These are phyloP conservation scores for Mionectes macconnelli DNA, from an alignment of 2,113 vertebrate genomes.

Conservation along the genomic window DNA sequence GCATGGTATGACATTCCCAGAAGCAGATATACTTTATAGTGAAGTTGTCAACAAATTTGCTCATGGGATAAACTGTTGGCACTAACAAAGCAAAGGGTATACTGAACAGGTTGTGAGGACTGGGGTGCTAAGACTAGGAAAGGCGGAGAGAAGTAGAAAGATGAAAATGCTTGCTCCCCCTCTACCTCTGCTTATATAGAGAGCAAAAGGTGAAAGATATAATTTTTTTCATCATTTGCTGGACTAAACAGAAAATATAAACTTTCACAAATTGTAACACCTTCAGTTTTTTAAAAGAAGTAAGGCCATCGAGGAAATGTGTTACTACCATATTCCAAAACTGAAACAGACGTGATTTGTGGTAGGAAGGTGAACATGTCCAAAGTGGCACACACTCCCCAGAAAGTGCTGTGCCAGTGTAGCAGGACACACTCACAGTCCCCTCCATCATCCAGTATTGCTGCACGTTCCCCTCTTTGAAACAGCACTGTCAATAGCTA, in stretches of 20 bases:
- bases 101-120: not conserved
- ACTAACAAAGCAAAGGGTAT: not conserved
- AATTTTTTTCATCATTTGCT: not conserved
- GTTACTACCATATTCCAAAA: not conserved
- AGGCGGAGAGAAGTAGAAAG: not conserved
- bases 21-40: not conserved
- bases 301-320: not conserved
- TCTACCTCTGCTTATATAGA: not conserved
- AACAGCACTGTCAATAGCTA: not conserved
- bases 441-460: fast-evolving
- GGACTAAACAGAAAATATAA: not conserved
- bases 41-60: not conserved
- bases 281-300: not conserved
- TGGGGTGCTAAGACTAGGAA: not conserved
- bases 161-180: not conserved
- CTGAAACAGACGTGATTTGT: not conserved
- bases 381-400: not conserved
- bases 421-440: not conserved
- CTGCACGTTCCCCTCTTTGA: not conserved
- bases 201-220: not conserved
- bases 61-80: not conserved
- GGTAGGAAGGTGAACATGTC: not conserved
- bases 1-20: constrained; percentile 10
- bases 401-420: fast-evolving
- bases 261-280: fast-evolving